Base-by-base conservation (phyloP, 2,888 invertebrate genomes). In the Parelbella ahira region DNA sequence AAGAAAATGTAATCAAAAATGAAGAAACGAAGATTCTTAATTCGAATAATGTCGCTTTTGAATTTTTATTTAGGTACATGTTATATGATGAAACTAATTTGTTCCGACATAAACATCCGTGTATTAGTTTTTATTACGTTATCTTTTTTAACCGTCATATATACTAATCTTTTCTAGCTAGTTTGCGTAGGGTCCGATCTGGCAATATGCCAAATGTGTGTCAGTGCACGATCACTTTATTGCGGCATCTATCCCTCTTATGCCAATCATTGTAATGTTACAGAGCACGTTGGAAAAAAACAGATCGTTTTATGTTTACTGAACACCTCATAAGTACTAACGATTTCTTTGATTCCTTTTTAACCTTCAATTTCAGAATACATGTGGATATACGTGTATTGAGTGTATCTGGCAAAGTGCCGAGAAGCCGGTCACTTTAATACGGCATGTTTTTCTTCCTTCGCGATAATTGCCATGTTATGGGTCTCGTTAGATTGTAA, bases 391-490 rank as follows among this genome's bases (percentile, higher is more conserved):
- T 3, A 9, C 8, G 7, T n/a, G n/a, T n/a, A n/a, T n/a, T n/a
- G n/a, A n/a, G n/a, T n/a, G n/a, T n/a, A 21, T 28, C 54, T 74
- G 74, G 75, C 68, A 18, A 2, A 1, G 0, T 7, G 65, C 74
- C 75, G 72, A 56, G 55, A 53, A 56, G 50, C 60, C 63, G 60
- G 55, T 56, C 60, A 56, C 54, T 69, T 61, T 68, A 66, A 64
- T 61, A 55, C 55, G 46, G 53, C 49, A 34, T 42, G 28, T 65
- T 62, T 69, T 56, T 58, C 63, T 70, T 63, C 59, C 57, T 50
- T 50, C 49, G 44, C 52, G 53, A 51, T 51, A 57, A 59, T 58
- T 58, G 54, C 55, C 55, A 54, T 53, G 51, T 51, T 54, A 51
- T 49, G 27, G 50, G 45, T 44, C 41, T 8, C 8, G 12, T 37